Percentiles rank a stretch among this genome's conserved stretches.
Conservation (phyloP, 2,797 vertebrate genomes). For the Coendou prehensilis region DNA sequence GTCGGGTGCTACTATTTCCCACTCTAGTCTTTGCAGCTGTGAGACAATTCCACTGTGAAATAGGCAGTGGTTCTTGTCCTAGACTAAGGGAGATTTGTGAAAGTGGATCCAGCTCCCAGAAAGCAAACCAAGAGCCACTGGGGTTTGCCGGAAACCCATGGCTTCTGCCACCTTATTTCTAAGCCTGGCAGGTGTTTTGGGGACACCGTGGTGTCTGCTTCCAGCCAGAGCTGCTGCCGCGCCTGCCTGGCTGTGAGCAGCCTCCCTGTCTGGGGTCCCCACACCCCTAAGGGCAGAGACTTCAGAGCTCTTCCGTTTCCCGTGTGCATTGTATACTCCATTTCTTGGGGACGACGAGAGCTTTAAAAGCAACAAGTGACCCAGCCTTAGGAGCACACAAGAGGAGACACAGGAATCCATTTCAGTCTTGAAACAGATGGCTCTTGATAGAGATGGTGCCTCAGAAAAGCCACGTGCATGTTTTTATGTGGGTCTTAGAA, state of each 20-base stretch:
- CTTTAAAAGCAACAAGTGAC: not conserved
- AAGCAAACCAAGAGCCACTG: not conserved
- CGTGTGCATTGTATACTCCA: rapidly evolving
- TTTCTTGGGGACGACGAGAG: not conserved
- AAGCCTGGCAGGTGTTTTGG: not conserved
- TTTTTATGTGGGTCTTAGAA: not conserved
- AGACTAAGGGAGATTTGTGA: not conserved
- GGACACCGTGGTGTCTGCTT: not conserved
- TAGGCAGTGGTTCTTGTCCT: not conserved
- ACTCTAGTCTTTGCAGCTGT: not conserved
- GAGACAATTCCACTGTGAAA: not conserved
- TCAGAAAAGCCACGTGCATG: not conserved
- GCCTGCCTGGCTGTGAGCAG: rapidly evolving
- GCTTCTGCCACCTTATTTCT: not conserved
- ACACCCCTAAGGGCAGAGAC: not conserved
- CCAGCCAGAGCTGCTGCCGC: not conserved
- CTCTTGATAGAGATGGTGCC: not conserved
- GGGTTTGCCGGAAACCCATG: not conserved
- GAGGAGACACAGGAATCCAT: not conserved
- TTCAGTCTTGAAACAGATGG: not conserved
- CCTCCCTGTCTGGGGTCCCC: not conserved
- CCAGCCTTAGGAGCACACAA: not conserved
- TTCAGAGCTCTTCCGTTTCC: not conserved
- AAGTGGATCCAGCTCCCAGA: not conserved
- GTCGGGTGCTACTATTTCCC: not conserved